Base-by-base conservation (phyloP, 2,113 vertebrate species). In the Paramormyrops kingsleyae region DNA sequence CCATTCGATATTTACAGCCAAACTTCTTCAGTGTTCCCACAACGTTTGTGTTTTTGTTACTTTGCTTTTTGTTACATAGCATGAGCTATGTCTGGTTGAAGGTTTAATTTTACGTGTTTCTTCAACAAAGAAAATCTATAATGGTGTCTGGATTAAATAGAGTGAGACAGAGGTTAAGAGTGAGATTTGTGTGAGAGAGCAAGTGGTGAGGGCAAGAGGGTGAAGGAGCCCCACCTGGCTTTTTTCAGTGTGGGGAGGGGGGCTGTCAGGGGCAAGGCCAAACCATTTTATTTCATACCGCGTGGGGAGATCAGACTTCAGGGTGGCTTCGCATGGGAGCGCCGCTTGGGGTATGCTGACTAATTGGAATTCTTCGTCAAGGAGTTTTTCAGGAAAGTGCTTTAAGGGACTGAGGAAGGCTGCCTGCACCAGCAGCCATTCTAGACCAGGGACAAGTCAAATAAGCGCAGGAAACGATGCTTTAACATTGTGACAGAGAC, bases 391-490 rank as follows among this genome's bases (percentile, higher is more conserved):
- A n/a, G 56, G 46, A 80, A 80, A n/a, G 3, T 50, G 39, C 39
- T 24, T 49, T 5, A 53, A 46, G 56, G 89, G 24, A 44, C 35
- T 19, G 39, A 31, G 52, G n/a, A n/a, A 39, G 53, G 19, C 13
- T 31, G 10, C 44, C 50, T 17, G 17, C 42, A 19, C 44, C 15
- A 47, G 6, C 19, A 19, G n/a, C 31, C 27, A 19, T 7, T 10
- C 19, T 31, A 74, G 27, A n/a, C 15, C 91, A 91, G 91, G 92
- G 94, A 95, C 93, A 19, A 2, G 15, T 19, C 35, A 42, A 42
- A 80, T 93, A 93, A 92, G 94, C 94, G 91, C 95, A 95, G 94
- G 94, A 95, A 96, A 95, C 93, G 92, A 95, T 94, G 93, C 91
- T 95, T 95, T 94, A 94, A 95, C 94, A 94, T 89, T 92, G 89